Base-by-base conservation (phyloP, 2,888 invertebrate species). In the Tiliacea citrago region DNA sequence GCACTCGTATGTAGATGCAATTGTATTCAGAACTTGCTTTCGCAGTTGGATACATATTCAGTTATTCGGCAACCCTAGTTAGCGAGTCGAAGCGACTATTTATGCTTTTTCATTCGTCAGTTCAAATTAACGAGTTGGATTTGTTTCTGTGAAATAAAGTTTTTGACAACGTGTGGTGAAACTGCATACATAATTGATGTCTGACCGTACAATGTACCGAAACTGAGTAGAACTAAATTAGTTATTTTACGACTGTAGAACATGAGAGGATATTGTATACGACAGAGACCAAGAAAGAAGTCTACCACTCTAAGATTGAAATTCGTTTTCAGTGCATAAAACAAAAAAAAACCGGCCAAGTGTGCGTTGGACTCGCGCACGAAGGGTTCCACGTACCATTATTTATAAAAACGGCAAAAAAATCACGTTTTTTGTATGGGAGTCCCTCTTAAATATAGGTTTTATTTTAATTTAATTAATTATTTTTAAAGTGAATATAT, bases 1-100 rank as follows among this genome's bases (percentile, higher is more conserved):
- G 85, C 84, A 75, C 65, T 79, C 81, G 82, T 76, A 85, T 86
- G 78, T 85, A 88, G 86, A 86, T 83, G 79, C 77, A 79, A 81
- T 86, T 80, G 74, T 81, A 81, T 87, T 77, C 86, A 78, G 76
- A 79, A 79, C 75, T 88, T 81, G 82, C 79, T 79, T 80, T 81
- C 60, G 58, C 66, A 80, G 74, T 82, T 82, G 72, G 73, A 85
- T 87, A 77, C 75, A 70, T 87, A 85, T 85, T 87, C 85, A 87
- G 77, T 87, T 85, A 87, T 83, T 82, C 72, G 70, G 72, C 68
- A 73, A 74, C 74, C 68, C 68, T 86, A 86, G 87, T 85, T 85
- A 86, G 79, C 60, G 79, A 86, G 66, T 77, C 75, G 76, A 76
- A 74, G 63, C 67, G 29, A 70, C 65, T 83, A 73, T 85, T 84